Evolutionary conservation across 2,113 vertebrate species (phyloP), one percentile per base, ranked within the genome.

Genomic region (Siniperca knerii): DNA sequence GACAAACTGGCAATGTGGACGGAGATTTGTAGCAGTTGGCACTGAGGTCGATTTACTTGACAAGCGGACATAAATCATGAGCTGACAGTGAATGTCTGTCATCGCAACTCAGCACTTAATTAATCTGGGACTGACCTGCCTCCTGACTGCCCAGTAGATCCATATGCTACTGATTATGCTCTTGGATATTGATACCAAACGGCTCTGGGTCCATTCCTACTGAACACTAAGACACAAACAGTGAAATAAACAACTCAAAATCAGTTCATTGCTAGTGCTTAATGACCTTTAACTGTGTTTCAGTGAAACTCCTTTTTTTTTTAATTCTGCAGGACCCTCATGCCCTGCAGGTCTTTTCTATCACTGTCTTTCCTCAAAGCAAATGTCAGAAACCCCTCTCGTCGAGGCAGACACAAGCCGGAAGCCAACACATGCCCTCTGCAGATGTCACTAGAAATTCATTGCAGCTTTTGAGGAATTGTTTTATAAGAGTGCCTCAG

Each of bases 391-490:
- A 84, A 75, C 35, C 10, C 4, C 54, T 58, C 61, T 72, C 35
- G 16, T 77, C 73, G 20, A 29, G 35, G 23, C 48, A 52, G 65
- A 37, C 35, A 44, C 55, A 54, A 58, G 71, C 82, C 13, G 16
- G n/a, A 42, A 73, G 86, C 72, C 15, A 81, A 83, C 81, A 70
- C 68, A 61, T 85, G 75, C 67, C 79, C 62, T 74, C 72, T 54
- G 80, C 76, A 81, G 78, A 82, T 87, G 86, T 90, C 82, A 78
- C 62, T 46, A 68, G 29, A 70, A 82, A 77, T 86, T 71, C 18
- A 68, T 62, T 74, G 60, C 75, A 64, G 72, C 74, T 83, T 89
- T 89, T 87, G 82, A 88, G 79, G 86, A 83, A 83, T 8, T 44
- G 21, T 65, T 87, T 75, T 48, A 55, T 11, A 67, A 60, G 72